A percentile compares a stretch with the other conserved stretches of the same genome.
These are phyloP conservation scores for Anser brachyrhynchus DNA, from an alignment of 2,113 vertebrate species.

Conservation along the genomic window DNA sequence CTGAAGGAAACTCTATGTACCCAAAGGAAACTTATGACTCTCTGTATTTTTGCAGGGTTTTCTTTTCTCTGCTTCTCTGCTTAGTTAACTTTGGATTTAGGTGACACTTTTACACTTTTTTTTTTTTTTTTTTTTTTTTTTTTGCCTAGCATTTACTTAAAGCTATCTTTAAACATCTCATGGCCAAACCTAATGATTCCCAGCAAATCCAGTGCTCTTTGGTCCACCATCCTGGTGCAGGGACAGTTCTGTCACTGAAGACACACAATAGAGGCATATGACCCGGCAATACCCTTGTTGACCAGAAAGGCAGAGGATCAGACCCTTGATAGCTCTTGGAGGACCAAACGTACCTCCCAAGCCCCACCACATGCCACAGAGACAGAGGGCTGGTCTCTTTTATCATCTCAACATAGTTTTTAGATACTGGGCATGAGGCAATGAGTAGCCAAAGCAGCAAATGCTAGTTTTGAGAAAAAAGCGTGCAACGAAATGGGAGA, in stretches of 20 bases:
- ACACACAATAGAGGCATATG: not conserved
- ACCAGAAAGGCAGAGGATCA: not conserved
- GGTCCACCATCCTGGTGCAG: not conserved
- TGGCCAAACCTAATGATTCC: not conserved
- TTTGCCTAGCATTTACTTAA: not conserved
- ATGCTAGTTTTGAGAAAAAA: not conserved
- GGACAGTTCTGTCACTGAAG: not conserved
- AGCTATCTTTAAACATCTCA: not conserved
- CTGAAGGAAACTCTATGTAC: fast-evolving
- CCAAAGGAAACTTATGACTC: not conserved
- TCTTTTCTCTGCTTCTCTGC: not conserved
- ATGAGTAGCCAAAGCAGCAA: not conserved
- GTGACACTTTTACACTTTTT: not conserved
- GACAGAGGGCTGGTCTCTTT: not conserved
- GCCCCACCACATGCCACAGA: not conserved
- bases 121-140: not conserved
- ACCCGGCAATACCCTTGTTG: not conserved
- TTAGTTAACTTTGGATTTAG: not conserved
- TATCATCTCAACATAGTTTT: not conserved
- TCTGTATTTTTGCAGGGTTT: not conserved
- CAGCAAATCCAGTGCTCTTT: not conserved
- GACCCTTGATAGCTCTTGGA: not conserved
- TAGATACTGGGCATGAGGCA: not conserved
- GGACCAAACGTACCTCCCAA: not conserved
- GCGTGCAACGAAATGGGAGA: not conserved